Base-by-base conservation (phyloP, 2,113 vertebrate genomes). In the Thalassoma bifasciatum region DNA sequence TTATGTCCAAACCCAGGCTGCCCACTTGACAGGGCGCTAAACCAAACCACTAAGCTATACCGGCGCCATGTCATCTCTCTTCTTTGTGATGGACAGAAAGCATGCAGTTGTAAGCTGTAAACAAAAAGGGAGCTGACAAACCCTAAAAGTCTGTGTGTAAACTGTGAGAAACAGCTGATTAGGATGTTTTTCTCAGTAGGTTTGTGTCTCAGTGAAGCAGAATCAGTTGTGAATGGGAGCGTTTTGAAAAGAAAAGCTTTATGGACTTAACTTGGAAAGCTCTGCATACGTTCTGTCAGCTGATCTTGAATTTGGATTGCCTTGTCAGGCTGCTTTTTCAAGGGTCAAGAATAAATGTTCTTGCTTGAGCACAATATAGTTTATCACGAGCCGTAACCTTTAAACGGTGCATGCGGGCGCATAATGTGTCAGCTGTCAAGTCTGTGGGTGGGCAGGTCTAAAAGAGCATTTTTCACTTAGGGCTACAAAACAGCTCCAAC, bases 381-480 rank as follows among this genome's bases (percentile, higher is more conserved):
- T 26, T 17, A 17, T 40, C 16, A 53, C n/a, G 1, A 34, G 40
- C 11, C 14, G 4, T 59, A 53, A 24, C 16, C 47, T 40, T 52
- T 51, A 36, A 71, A 64, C 36, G 22, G 13, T 24, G 30, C 26
- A 36, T 12, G 5, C 21, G 21, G 46, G 46, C 1, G 46, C 63
- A 40, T 17, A 44, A 6, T 57, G 40, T 68, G 36, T 40, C 44
- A 5, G 24, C 53, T 51, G 59, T 40, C 26, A 24, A n/a, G 23
- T 40, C 12, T 49, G 54, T 22, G 40, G n/a, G 14, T 4, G 30
- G 26, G 3, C 22, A 34, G 19, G 13, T 30, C 38, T 34, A 51
- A 2, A 34, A 26, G 59, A 59, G 38, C 10, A 10, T 22, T 5
- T 62, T 72, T 11, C 59, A 23, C 17, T 66, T 81, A 19, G 53